These are phyloP conservation scores for Bambusicola thoracicus DNA, from an alignment of 2,113 vertebrate species.

Conservation along the genomic window DNA sequence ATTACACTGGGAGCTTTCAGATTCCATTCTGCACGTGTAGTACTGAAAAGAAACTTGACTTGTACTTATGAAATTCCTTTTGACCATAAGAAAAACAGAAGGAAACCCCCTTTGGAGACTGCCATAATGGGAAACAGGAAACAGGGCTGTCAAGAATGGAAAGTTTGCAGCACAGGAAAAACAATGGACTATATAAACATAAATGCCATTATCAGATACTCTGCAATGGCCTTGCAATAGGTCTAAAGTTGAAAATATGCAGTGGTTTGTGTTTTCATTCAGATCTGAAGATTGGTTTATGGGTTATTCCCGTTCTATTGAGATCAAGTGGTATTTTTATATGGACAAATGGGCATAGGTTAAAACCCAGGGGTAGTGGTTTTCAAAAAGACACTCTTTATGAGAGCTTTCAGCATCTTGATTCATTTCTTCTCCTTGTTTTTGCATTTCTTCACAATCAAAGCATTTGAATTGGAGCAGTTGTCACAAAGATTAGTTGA, in stretches of 20 bases:
- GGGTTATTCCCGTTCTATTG: background rate
- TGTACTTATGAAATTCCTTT: conserved; percentile 66
- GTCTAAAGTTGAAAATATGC: conserved; percentile 57
- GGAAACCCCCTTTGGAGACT: conserved; percentile 58
- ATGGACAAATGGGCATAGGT: conserved; percentile 20
- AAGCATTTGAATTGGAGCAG: background rate
- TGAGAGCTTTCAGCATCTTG: conserved; percentile 11
- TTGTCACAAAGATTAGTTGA: background rate
- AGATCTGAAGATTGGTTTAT: conserved; percentile 55
- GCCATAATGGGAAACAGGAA: conserved; percentile 67
- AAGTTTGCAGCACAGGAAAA: conserved; percentile 65
- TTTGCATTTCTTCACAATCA: background rate
- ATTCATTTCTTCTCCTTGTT: background rate
- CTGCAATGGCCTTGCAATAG: conserved; percentile 43
- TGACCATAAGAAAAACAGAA: conserved; percentile 64
- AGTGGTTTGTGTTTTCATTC: conserved; percentile 58
- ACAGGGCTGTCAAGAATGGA: conserved; percentile 47
- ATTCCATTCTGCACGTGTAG: conserved; percentile 56
- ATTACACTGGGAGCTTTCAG: conserved; percentile 50
- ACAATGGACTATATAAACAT: conserved; percentile 60
- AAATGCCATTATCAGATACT: conserved; percentile 57
- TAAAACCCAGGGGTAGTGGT: conserved; percentile 31
- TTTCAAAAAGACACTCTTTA: conserved; percentile 16
- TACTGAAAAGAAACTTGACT: conserved; percentile 63
- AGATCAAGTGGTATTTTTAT: conserved; percentile 47